phyloP scores from a whole-genome alignment of 2,113 vertebrate genomes.

The Psettodes erumei region DNA sequence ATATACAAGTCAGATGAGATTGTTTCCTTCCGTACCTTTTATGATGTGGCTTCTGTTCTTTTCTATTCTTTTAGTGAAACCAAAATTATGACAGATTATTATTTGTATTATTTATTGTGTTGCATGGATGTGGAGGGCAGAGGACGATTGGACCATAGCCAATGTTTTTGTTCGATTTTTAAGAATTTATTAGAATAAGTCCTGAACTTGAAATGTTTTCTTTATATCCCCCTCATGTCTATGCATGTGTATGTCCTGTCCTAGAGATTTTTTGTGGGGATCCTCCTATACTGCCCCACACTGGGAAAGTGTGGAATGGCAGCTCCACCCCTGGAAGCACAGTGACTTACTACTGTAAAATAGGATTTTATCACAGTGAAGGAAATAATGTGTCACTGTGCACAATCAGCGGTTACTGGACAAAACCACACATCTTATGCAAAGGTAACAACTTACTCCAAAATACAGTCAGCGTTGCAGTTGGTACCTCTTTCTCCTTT shows the following conservation, averaged over 20 bases:
- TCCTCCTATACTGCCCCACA: conserved; percentile 77
- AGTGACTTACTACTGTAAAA: conserved; percentile 78
- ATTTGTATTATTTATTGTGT: too few species aligned
- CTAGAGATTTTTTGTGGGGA: conserved; percentile 84
- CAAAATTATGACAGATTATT: too few species aligned
- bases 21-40: not conserved
- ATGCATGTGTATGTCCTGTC: conserved; percentile 39
- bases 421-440: conserved; percentile 74
- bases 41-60: not conserved
- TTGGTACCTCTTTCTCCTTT: not conserved
- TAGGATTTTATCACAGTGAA: conserved; percentile 68
- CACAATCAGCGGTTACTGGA: conserved; percentile 81
- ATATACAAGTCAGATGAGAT: not conserved
- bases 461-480: not conserved
- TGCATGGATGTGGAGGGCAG: not conserved
- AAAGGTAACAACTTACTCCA: conserved; percentile 76
- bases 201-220: not conserved
- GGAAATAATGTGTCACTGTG: conserved; percentile 77
- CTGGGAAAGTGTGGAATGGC: conserved; percentile 82
- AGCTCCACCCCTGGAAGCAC: conserved; percentile 77
- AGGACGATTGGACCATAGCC: too few species aligned
- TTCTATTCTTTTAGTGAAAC: not conserved
- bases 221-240: not conserved
- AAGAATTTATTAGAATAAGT: not conserved
- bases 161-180: not conserved